Evolutionary conservation across 2,888 invertebrate genomes (phyloP).

Genomic region (Meganola albula): DNA sequence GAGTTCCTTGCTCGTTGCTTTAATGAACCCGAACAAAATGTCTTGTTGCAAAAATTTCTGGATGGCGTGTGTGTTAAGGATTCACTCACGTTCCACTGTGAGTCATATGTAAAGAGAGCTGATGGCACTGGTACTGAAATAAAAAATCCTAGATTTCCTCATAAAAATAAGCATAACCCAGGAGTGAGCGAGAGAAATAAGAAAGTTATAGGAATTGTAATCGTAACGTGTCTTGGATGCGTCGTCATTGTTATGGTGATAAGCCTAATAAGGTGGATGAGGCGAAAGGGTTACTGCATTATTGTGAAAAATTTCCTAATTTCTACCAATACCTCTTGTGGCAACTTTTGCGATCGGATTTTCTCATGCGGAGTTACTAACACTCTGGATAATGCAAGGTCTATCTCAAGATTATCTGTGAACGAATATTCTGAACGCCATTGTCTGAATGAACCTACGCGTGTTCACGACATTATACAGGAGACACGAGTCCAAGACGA

Average conservation of each 20-base stretch:
- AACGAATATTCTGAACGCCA: conserved; percentile 81
- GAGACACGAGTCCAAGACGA: conserved; percentile 50
- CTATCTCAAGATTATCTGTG: conserved; percentile 78
- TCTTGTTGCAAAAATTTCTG: conserved; percentile 80
- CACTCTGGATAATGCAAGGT: conserved; percentile 76
- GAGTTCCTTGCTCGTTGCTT: conserved; percentile 80
- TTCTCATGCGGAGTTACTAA: conserved; percentile 60
- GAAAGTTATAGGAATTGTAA: conserved; percentile 68
- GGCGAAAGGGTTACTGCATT: conserved; percentile 74
- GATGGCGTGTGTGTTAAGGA: conserved; percentile 76
- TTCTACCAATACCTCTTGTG: conserved; percentile 56
- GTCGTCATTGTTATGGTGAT: conserved; percentile 73
- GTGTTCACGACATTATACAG: conserved; percentile 58
- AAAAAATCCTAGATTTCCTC: conserved; percentile 67
- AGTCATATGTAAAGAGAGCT: conserved; percentile 63
- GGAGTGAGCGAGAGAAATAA: conserved; percentile 50
- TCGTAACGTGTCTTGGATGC: conserved; percentile 72
- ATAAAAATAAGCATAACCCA: conserved; percentile 41
- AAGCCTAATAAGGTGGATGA: conserved; percentile 76
- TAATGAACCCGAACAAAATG: conserved; percentile 80
- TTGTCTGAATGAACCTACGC: conserved; percentile 72
- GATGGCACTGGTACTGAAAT: conserved; percentile 47
- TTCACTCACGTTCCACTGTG: conserved; percentile 72
- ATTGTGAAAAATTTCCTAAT: conserved; percentile 58
- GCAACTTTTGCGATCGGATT: conserved; percentile 53